Conservation (phyloP, 2,797 vertebrate species). For the Simalia tracyae region DNA sequence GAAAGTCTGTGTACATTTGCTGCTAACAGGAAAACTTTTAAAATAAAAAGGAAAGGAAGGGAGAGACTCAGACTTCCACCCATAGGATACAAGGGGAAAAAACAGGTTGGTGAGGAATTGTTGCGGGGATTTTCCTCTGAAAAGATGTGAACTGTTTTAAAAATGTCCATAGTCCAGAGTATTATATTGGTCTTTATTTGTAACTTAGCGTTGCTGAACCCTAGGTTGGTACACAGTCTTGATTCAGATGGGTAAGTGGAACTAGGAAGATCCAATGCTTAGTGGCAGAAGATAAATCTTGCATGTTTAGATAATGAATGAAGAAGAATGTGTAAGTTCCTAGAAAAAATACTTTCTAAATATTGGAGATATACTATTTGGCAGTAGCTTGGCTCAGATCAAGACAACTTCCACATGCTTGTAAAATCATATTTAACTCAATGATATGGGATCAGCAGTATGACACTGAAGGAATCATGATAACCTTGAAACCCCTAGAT, state of each 20-base stretch:
- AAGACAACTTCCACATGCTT: background rate
- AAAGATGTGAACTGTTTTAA: slow-evolving; percentile 63
- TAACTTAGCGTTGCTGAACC: background rate
- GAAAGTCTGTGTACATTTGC: slow-evolving; percentile 68
- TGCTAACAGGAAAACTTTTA: slow-evolving; percentile 65
- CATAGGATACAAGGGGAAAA: slow-evolving; percentile 73
- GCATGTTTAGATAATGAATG: background rate
- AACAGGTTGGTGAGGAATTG: slow-evolving; percentile 72
- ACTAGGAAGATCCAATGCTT: background rate
- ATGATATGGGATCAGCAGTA: background rate
- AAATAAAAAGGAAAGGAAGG: slow-evolving; percentile 27
- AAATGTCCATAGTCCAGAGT: slow-evolving; percentile 43
- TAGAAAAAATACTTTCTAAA: background rate
- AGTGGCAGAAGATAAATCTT: background rate
- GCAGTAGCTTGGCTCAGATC: background rate
- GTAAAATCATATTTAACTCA: background rate
- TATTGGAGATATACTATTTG: background rate
- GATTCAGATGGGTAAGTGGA: background rate
- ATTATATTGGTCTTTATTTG: background rate
- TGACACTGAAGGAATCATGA: background rate
- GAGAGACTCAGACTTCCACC: slow-evolving; percentile 49
- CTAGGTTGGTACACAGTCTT: background rate
- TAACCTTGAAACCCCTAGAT: background rate
- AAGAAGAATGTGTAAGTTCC: background rate
- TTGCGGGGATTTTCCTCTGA: slow-evolving; percentile 71